Evolutionary conservation across 2,888 invertebrate genomes (phyloP), one percentile per base, ranked within the genome.

Genomic region (Theretra japonica): DNA sequence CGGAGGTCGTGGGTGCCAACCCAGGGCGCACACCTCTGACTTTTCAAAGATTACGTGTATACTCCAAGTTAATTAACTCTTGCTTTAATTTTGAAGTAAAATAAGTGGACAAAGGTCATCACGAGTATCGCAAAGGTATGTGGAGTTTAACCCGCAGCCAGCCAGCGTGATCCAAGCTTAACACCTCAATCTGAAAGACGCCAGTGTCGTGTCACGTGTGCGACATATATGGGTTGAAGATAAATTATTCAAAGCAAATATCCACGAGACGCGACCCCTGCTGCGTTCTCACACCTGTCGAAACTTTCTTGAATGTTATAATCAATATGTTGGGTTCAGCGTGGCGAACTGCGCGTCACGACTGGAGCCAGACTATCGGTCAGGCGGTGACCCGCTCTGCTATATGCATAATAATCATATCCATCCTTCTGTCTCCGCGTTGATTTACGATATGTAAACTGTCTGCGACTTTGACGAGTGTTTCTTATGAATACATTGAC

Each of bases 231-330:
- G 41, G 41, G 41, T 11, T 41, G 15, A 41, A 41, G 41, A 41
- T 41, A 41, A 41, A 41, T 41, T 15, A 41, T 19, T 59, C 28
- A 58, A 8, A 25, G 15, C 11, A 25, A n/a, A 48, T 4, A 53
- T 65, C 23, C 17, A 23, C 23, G 21, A 65, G 62, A 41, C 41
- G 1, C 11, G 11, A 41, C 41, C 19, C 62, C 23, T n/a, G 53
- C 62, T 41, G 41, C 15, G 21, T 41, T 65, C 62, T 21, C 15
- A 65, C 62, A 65, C 65, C 65, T 65, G 48, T 65, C 48, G 17
- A 23, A 65, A 65, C 65, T 65, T 65, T 65, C 65, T 7, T 65
- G 41, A 17, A n/a, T 59, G 25, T 59, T 48, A 23, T 41, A 41
- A 25, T 65, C 23, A 48, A 65, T 65, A 65, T 41, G 28, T 41